Conservation (phyloP, 2,888 invertebrate species). For the Orthonychiurus folsomi region DNA sequence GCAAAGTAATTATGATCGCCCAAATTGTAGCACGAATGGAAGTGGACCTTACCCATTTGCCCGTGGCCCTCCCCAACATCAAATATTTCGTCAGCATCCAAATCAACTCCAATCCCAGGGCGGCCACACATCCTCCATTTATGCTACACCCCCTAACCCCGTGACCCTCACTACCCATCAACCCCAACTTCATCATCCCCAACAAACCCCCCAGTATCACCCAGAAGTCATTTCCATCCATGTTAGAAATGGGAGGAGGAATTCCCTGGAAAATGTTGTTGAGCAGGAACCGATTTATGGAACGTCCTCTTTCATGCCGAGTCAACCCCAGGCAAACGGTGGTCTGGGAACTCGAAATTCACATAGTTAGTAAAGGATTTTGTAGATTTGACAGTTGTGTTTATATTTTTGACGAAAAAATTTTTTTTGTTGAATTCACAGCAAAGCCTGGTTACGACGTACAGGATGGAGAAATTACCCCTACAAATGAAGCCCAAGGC, state of each 20-base stretch:
- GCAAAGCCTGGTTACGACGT: constrained; percentile 47
- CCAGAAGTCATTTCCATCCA: constrained; percentile 46
- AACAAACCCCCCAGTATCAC: constrained; percentile 12
- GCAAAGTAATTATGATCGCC: constrained; percentile 3
- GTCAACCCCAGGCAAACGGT: constrained; percentile 12
- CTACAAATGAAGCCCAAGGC: constrained; percentile 60
- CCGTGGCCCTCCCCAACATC: constrained; percentile 14
- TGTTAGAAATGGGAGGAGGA: constrained; percentile 40
- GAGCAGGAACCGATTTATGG: constrained; percentile 38
- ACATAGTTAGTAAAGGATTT: too few species aligned
- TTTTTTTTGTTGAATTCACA: not conserved
- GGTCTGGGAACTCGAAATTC: constrained; percentile 17
- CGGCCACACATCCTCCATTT: not conserved
- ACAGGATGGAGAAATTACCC: constrained; percentile 83
- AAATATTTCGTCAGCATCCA: constrained; percentile 23
- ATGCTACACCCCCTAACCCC: not conserved
- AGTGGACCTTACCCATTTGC: not conserved
- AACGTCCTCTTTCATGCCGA: constrained; percentile 37
- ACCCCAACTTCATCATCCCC: constrained; percentile 33
- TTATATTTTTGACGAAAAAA: not conserved
- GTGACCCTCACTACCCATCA: constrained; percentile 32
- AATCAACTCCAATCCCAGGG: constrained; percentile 12
- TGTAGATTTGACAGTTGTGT: too few species aligned
- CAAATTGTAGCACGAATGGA: not conserved
- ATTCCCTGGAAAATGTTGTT: constrained; percentile 33